Evolutionary conservation across 2,797 vertebrate species (phyloP), one percentile per base, ranked within the genome.

Genomic region (Brotula barbata): DNA sequence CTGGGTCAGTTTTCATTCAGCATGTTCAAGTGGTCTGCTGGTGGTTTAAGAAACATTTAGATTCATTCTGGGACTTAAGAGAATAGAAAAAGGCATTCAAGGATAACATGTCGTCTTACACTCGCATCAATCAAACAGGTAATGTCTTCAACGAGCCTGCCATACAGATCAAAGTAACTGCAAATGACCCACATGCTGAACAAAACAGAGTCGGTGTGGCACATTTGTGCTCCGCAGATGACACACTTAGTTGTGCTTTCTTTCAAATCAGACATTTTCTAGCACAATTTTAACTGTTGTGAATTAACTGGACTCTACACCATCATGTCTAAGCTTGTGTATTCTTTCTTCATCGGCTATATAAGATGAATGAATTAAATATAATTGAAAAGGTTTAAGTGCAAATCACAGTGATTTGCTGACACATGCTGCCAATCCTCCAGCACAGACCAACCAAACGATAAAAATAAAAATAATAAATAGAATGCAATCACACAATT

Each of bases 401-500:
- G 81, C 78, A 87, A 87, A 85, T 76, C 78, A 68, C 64, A 67
- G 39, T 41, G 79, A 88, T 85, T 88, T 86, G 78, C 83, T 49
- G 78, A 86, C 85, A 88, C 88, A 89, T 87, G 88, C 90, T 68
- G 81, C 87, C 88, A 87, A 91, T 90, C 90, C 86, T 89, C 89
- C 90, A 90, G 89, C 85, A 90, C 84, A 89, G 83, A 89, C 87
- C 90, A 85, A 88, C 85, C 87, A 90, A 90, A 88, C 69, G n/a
- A 87, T 88, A 89, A 89, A 89, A 89, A 63, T 7, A 33, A 33
- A 33, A 33, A 33, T 2, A 92, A 93, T 92, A 93, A 93, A 92
- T 92, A 93, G 84, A 90, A 90, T 83, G 89, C 88, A 91, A 91
- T 92, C 92, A 92, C 90, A 91, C 89, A 89, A 86, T 89, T 91